Evolutionary conservation across 2,888 invertebrate species (phyloP).

Genomic region (Philereme vetulata): DNA sequence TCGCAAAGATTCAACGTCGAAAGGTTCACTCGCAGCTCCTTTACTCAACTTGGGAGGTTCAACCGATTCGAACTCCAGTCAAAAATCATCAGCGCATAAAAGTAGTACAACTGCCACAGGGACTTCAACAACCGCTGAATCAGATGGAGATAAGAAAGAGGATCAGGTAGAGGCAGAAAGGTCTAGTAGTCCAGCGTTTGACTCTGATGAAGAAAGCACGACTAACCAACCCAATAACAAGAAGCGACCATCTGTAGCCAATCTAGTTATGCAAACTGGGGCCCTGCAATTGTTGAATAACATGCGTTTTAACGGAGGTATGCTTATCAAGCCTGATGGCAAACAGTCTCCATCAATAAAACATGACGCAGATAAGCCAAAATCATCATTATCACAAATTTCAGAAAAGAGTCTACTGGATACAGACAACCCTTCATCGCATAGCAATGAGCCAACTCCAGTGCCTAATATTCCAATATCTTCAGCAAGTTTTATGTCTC

Average conservation of each 20-base stretch:
- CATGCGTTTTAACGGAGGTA: conserved; percentile 82
- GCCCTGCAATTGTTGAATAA: conserved; percentile 79
- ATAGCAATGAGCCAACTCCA: conserved; percentile 59
- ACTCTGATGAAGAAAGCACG: conserved; percentile 96
- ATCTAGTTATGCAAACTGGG: conserved; percentile 87
- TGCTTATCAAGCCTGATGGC: conserved; percentile 71
- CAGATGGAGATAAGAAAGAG: conserved; percentile 76
- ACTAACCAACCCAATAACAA: conserved; percentile 80
- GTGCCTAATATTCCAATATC: conserved; percentile 62
- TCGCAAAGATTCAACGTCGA: conserved; percentile 69
- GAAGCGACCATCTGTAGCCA: conserved; percentile 87
- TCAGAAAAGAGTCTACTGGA: conserved; percentile 86
- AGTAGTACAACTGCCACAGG: conserved; percentile 83
- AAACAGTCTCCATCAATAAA: conserved; percentile 67
- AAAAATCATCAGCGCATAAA: conserved; percentile 84
- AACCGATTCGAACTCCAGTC: conserved; percentile 85
- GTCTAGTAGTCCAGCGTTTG: conserved; percentile 96
- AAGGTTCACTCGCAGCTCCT: conserved; percentile 71
- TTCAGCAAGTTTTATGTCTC: conserved; percentile 66
- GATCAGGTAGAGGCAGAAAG: conserved; percentile 86
- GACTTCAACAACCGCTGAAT: conserved; percentile 81
- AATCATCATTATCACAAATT: conserved; percentile 84
- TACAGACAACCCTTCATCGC: conserved; percentile 79
- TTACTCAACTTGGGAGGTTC: conserved; percentile 73
- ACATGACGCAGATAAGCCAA: conserved; percentile 67